Conservation (phyloP, 2,797 vertebrate species). For the Scolopax rusticola region DNA sequence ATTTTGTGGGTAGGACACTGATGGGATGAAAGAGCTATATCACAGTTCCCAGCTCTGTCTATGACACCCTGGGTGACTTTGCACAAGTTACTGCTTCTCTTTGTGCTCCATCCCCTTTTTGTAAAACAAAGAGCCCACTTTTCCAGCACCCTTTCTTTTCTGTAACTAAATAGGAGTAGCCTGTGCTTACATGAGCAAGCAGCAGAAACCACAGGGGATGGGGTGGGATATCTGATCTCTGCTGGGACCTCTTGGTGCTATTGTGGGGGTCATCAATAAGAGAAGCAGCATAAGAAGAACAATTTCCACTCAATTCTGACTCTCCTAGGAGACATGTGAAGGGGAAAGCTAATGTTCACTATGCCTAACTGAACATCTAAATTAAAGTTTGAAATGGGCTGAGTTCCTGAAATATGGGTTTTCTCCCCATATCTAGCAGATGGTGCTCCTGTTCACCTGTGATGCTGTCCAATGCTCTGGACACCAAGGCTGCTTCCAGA, state of each 20-base stretch:
- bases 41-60: background rate
- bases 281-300: background rate
- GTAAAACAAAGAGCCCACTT: slow-evolving; percentile 8
- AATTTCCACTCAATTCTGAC: background rate
- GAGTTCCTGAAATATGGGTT: background rate
- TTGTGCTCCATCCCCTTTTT: background rate
- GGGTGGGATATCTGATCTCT: background rate
- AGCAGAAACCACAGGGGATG: background rate
- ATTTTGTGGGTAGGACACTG: slow-evolving; percentile 15
- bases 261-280: background rate
- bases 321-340: background rate
- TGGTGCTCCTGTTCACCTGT: fast-evolving
- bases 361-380: background rate
- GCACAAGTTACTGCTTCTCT: slow-evolving; percentile 31
- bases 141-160: background rate
- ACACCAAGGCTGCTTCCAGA: background rate
- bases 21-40: slow-evolving; percentile 39
- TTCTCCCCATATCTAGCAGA: background rate
- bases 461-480: background rate
- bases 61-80: background rate
- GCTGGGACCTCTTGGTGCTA: background rate
- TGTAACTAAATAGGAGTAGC: background rate
- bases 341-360: background rate
- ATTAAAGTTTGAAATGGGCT: background rate
- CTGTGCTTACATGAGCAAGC: fast-evolving